phyloP scores from a whole-genome alignment of 2,888 invertebrate species.

The Melanophora roralis region DNA sequence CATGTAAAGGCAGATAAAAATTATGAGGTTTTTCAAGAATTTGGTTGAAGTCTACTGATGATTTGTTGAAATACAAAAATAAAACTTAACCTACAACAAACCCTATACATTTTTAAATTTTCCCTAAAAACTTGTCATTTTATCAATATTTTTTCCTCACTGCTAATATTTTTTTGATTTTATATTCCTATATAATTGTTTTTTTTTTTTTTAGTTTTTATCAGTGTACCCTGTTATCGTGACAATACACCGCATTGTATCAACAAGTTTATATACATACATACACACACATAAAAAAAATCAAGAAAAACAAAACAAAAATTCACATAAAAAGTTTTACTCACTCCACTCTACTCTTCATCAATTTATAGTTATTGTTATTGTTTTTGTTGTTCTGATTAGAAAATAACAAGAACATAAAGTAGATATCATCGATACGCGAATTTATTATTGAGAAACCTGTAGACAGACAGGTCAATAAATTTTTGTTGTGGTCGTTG shows the following conservation, averaged over 20 bases:
- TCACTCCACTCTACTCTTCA: neutral
- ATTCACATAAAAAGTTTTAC: neutral
- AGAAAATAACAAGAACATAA: constrained; percentile 15
- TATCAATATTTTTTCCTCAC: too few relatives aligned
- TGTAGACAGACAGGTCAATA: constrained; percentile 10
- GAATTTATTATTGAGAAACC: constrained; percentile 23
- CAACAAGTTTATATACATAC: neutral
- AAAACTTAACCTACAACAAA: too few relatives aligned
- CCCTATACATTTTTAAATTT: too few relatives aligned
- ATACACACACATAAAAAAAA: neutral
- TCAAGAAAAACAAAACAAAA: neutral
- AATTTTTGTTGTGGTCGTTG: neutral
- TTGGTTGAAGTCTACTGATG: too few relatives aligned
- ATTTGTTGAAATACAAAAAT: too few relatives aligned
- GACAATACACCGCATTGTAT: neutral
- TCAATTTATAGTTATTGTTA: neutral
- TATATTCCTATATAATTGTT: too few relatives aligned
- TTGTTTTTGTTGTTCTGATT: constrained; percentile 2
- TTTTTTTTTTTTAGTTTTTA: neutral
- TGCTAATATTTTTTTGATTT: too few relatives aligned
- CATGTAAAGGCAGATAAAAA: too few relatives aligned
- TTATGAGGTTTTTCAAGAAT: too few relatives aligned
- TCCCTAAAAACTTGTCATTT: too few relatives aligned
- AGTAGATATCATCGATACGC: constrained; percentile 6
- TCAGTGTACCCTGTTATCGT: neutral